Conservation (phyloP, 2,797 vertebrate species). For the Pteropus rufus region DNA sequence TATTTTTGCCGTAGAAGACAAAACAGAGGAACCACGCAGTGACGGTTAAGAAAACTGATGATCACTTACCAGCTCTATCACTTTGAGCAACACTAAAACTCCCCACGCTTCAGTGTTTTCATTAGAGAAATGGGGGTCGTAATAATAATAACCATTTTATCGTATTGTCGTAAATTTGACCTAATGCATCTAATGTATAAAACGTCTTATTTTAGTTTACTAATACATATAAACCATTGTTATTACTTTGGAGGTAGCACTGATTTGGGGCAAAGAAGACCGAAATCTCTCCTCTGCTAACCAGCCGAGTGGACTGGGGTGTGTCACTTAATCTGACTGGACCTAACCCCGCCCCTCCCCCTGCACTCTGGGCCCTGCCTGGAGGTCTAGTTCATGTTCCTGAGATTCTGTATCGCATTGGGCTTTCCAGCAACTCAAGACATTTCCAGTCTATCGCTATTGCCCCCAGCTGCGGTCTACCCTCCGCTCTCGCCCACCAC, state of each 20-base stretch:
- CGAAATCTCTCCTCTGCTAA: not conserved
- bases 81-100: not conserved
- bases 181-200: not conserved
- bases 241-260: not conserved
- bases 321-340: not conserved
- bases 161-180: not conserved
- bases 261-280: not conserved
- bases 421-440: not conserved
- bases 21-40: not conserved
- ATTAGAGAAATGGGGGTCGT: not conserved
- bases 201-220: not conserved
- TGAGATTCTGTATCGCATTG: not conserved
- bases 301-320: not conserved
- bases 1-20: not conserved
- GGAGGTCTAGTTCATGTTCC: not conserved
- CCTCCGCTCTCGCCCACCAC: rapidly evolving
- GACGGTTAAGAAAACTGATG: not conserved
- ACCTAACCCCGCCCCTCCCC: not conserved
- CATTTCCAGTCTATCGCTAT: not conserved
- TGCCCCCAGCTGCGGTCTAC: not conserved
- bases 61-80: not conserved
- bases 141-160: not conserved
- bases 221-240: not conserved
- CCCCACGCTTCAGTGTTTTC: not conserved
- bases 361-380: not conserved